Evolutionary conservation across 2,113 vertebrate species (phyloP).

Genomic region (Microcebus ravelobensis): DNA sequence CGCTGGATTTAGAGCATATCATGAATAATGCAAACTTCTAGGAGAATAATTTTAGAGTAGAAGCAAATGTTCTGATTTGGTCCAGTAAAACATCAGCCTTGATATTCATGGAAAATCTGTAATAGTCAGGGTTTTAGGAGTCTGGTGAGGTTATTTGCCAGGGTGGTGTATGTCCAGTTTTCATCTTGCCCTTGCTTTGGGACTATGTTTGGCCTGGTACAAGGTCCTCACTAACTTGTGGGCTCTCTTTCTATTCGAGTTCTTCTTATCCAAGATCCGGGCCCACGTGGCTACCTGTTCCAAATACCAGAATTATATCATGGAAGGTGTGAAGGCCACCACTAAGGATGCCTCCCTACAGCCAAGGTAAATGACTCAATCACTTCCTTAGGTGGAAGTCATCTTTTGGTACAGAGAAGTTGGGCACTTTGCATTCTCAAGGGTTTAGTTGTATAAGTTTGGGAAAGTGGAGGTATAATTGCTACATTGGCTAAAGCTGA

Average conservation of each 20-base stretch:
- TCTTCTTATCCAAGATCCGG: slow-evolving; percentile 94
- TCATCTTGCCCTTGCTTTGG: not conserved
- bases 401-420: not conserved
- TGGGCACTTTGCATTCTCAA: not conserved
- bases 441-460: not conserved
- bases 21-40: not conserved
- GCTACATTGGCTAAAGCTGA: not conserved
- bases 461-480: not conserved
- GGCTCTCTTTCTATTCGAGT: slow-evolving; percentile 82
- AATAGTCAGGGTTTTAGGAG: not conserved
- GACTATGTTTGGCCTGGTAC: not conserved
- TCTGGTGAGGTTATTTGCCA: not conserved
- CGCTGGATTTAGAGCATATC: not conserved
- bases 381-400: not conserved
- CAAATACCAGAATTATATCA: slow-evolving; percentile 96
- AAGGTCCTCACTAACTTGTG: slow-evolving; percentile 44
- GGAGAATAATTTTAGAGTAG: not conserved
- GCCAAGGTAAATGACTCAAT: slow-evolving; percentile 85
- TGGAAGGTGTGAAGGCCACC: slow-evolving; percentile 95
- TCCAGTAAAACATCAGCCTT: not conserved
- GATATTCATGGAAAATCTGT: not conserved
- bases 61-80: not conserved
- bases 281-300: slow-evolving; percentile 92
- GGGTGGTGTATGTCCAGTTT: not conserved
- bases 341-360: slow-evolving; percentile 91